Conservation (phyloP, 2,113 vertebrate genomes). For the Pseudonaja textilis region DNA sequence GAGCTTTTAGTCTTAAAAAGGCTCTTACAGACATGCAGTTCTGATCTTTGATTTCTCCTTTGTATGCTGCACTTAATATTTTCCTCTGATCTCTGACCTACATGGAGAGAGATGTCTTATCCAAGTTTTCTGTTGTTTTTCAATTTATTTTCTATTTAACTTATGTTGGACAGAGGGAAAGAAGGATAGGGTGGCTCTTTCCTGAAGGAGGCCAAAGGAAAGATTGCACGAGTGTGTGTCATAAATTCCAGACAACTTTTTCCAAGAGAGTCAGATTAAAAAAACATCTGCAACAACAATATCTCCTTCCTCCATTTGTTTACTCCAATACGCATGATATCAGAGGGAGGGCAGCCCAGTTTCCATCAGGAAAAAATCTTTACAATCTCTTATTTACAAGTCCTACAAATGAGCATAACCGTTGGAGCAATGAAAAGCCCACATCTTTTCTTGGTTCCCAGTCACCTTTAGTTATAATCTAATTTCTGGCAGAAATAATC, state of each 20-base stretch:
- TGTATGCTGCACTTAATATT: not conserved
- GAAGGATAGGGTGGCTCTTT: conserved; percentile 18
- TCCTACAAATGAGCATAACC: conserved; percentile 42
- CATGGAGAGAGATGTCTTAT: not conserved
- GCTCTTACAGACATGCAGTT: not conserved
- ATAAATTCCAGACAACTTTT: conserved; percentile 29
- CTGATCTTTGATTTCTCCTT: not conserved
- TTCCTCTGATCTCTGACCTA: not conserved
- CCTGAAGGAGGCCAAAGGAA: conserved; percentile 16
- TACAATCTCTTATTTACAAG: conserved; percentile 27
- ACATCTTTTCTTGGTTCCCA: conserved; percentile 31
- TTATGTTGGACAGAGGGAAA: not conserved
- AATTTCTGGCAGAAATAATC: not conserved
- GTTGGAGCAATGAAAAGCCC: conserved; percentile 37
- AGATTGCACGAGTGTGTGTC: not conserved
- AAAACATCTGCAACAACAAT: not conserved
- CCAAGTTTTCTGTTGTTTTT: not conserved
- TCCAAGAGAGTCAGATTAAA: conserved; percentile 7
- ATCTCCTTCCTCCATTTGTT: not conserved
- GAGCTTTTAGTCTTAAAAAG: not conserved
- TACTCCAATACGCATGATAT: not conserved
- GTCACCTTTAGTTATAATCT: conserved; percentile 35
- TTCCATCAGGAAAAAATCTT: conserved; percentile 10
- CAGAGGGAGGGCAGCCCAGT: not conserved
- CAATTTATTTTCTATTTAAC: not conserved